phyloP scores from a whole-genome alignment of 1,140 invertebrate species.

The Euura saliciscinereae region DNA sequence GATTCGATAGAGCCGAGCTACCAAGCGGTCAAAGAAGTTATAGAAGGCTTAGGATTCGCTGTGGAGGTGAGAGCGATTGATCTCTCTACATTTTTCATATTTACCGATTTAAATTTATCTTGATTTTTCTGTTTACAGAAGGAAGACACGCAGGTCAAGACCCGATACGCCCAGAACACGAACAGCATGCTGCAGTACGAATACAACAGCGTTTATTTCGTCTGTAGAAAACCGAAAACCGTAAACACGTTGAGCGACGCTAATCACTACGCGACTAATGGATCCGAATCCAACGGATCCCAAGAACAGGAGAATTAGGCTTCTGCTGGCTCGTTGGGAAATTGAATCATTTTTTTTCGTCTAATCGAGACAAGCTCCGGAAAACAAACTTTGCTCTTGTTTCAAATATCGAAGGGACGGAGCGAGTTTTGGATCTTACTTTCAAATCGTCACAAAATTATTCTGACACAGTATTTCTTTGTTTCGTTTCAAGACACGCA shows the following conservation, averaged over 20 bases:
- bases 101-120: conserved; percentile 34
- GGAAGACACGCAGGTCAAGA: conserved; percentile 76
- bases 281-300: conserved; percentile 43
- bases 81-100: neutral
- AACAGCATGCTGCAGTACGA: conserved; percentile 92
- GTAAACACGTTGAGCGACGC: conserved; percentile 10
- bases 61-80: conserved; percentile 70
- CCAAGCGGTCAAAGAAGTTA: conserved; percentile 82
- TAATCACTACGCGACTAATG: conserved; percentile 32
- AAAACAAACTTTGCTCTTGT: too few relatives aligned
- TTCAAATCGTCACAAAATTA: too few relatives aligned
- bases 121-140: conserved; percentile 62
- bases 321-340: neutral
- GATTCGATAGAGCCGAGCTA: conserved; percentile 95
- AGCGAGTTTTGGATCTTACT: too few relatives aligned
- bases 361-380: too few relatives aligned
- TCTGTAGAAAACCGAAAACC: conserved; percentile 75
- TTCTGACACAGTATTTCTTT: too few relatives aligned
- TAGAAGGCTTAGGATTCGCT: conserved; percentile 85
- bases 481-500: too few relatives aligned
- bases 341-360: too few relatives aligned
- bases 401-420: too few relatives aligned
- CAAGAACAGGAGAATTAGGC: conserved; percentile 45
- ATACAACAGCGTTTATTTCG: conserved; percentile 90
- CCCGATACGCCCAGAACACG: conserved; percentile 91